Evolutionary conservation across 92 coral and sea anemone genomes (phyloP), one percentile per base, ranked within the genome.

Genomic region (Palythoa grandiflora): DNA sequence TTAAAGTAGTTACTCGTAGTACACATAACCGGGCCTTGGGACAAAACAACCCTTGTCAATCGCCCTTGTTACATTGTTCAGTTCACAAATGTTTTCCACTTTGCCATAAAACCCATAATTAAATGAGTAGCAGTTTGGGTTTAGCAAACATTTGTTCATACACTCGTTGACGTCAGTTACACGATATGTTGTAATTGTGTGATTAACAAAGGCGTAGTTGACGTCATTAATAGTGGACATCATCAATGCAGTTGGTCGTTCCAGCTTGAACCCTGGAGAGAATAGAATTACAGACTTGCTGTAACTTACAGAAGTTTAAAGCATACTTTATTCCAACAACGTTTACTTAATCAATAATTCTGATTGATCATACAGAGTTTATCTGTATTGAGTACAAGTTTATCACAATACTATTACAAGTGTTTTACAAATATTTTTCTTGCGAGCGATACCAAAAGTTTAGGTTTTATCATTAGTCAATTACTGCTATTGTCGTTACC

Each of bases 31-130:
- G 38, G 77, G 85, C 40, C 84, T 91, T 53, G 60, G 80, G 40
- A 87, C 75, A 85, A 80, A 91, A 70, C 85, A 81, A 3, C 79
- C 89, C 54, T 60, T 61, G 15, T 88, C 61, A 2, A 77, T 84
- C 1, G 93, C 88, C 35, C 81, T 91, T 6, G 93, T 91, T 5
- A 91, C 70, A 75, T 91, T 91, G 77, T 91, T 91, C 35, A 91
- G 77, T 40, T 91, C 89, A 35, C 93, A 91, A 48, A n/a, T 71
- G 11, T 73, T 60, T 14, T 50, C 78, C 48, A 48, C 68, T n/a
- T 78, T 11, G 55, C 76, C 78, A 55, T 57, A 12, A 81, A 73
- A 85, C 19, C 89, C 87, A 74, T 76, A 91, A 84, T 91, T 91
- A 59, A 91, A 71, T 0, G 93, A 91, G 66, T 61, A 91, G 50